Evolutionary conservation across 2,797 vertebrate genomes (phyloP), one percentile per base, ranked within the genome.

Genomic region (Acrossocheilus fasciatus): DNA sequence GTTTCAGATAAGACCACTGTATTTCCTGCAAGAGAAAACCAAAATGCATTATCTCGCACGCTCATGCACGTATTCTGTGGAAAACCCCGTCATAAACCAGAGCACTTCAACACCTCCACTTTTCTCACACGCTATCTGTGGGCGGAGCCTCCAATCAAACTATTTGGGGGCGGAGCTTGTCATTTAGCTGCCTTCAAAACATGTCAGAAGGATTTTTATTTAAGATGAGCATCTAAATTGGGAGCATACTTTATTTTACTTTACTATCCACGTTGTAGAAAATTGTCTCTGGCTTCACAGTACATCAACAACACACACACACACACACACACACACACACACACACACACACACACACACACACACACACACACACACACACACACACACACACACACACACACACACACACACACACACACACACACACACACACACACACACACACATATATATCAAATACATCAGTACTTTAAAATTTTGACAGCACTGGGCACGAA

Each of bases 71-170:
- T 10, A 47, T 64, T 34, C 47, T 12, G 30, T 66, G 75, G 68
- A 83, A 87, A 87, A 76, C 75, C 86, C 86, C 75, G 3, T 7
- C 43, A 79, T 66, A 79, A 73, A 72, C 69, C 64, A 83, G n/a
- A 68, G 41, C 1, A 18, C 23, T 23, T 73, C 4, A 74, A 83
- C 81, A 73, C 86, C 86, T 83, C 68, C 73, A 82, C 66, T 18
- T 52, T 87, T 83, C 86, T 50, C 86, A 87, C 68, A 70, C 20
- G 26, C 10, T 11, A 23, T 23, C 18, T 36, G 72, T 12, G 47
- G 81, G 39, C 10, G 39, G 52, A 62, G 66, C 66, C 80, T 39
- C 14, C 34, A 18, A 10, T 78, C 34, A 57, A 70, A 70, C 66
- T 6, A 47, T 45, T n/a, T 80, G 77, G 43, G 79, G 79, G 62